Evolutionary conservation across 2,113 vertebrate genomes (phyloP), one percentile per base, ranked within the genome.

Genomic region (Pseudorectes ferrugineus): DNA sequence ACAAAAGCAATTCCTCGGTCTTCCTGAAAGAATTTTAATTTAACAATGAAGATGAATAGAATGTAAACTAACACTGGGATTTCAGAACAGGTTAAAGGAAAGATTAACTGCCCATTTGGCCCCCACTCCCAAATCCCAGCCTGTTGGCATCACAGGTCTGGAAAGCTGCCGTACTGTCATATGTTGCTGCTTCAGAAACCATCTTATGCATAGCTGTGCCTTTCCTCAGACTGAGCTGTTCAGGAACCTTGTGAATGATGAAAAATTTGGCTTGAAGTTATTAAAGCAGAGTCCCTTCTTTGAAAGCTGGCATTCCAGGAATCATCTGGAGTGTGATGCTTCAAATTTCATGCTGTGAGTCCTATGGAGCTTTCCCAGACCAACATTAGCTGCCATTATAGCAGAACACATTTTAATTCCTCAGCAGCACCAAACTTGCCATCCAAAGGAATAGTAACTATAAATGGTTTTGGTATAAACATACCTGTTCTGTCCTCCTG

Each of bases 81-180:
- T 91, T 90, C 10, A 6, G 29, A 85, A 45, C 42, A 88, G 19
- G 24, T 70, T 85, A 81, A 82, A 81, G 89, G 54, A 75, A 63
- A 70, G 10, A 63, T 43, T 62, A 71, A 36, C 31, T 52, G 31
- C 26, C 65, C 20, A 9, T 21, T 71, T 55, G 18, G 17, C 4
- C 18, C 3, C 3, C 0, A 0, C 7, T 26, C 31, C 26, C 28
- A 61, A 33, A 81, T 77, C n/a, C 46, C 57, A 78, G 5, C 17
- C 40, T 85, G 40, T 35, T 79, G 35, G 33, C 61, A 62, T 61
- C 42, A 23, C 20, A 33, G 23, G 8, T 51, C 46, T 75, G 67
- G 78, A 55, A 77, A 74, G 45, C 48, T 28, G 49, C 31, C 5
- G 1, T 33, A 6, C 19, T 71, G 23, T 54, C 42, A 19, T 40